Conservation (phyloP, 2,888 invertebrate species). For the Philhelius pedissequus region DNA sequence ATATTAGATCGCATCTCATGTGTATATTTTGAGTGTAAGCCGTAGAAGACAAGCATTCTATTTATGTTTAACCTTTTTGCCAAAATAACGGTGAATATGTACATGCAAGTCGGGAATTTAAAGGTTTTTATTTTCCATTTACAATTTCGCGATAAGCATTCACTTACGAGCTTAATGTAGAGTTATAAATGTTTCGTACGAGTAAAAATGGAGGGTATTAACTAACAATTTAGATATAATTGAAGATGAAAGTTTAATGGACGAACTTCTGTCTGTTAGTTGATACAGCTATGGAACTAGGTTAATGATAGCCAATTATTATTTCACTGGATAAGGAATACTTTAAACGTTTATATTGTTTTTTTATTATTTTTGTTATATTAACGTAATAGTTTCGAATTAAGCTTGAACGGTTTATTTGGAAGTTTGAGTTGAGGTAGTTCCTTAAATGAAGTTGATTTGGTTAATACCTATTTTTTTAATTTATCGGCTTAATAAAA, state of each 20-base stretch:
- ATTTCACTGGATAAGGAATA: neutral
- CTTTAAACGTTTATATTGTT: neutral
- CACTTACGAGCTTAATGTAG: no score
- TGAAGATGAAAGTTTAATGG: conserved; percentile 48
- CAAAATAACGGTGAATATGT: conserved; percentile 15
- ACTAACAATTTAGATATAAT: conserved; percentile 34
- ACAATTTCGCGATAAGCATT: conserved; percentile 22
- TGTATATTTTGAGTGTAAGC: neutral
- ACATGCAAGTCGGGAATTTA: conserved; percentile 5
- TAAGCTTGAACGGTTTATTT: neutral
- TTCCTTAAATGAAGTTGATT: neutral
- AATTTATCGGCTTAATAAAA: neutral
- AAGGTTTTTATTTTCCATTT: neutral
- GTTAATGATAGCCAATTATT: conserved; percentile 39
- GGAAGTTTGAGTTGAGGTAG: neutral
- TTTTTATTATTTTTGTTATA: neutral
- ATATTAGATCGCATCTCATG: conserved; percentile 4
- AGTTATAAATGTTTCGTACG: neutral
- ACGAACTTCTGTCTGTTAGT: conserved; percentile 18
- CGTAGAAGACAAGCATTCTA: conserved; percentile 6
- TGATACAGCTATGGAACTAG: conserved; percentile 13
- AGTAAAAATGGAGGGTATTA: conserved; percentile 19
- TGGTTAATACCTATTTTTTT: neutral
- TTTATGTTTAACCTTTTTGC: conserved; percentile 4
- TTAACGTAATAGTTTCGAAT: neutral